Evolutionary conservation across 2,797 vertebrate species (phyloP), one percentile per base, ranked within the genome.

Genomic region (Australoheros facetus): DNA sequence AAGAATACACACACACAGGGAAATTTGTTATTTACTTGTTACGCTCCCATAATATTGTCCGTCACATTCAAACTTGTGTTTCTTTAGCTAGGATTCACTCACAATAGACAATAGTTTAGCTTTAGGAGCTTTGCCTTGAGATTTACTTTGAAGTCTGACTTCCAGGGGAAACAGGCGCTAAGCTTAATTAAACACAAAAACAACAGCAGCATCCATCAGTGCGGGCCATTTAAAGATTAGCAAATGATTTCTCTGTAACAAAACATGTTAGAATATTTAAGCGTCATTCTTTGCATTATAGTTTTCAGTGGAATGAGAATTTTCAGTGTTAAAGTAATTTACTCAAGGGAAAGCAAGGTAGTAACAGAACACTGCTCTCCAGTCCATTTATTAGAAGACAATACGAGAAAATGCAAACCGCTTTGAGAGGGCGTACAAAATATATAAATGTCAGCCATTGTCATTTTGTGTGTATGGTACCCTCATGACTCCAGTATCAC

Each of bases 401-500:
- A 62, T 51, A 71, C 2, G 81, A 26, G 14, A 39, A 64, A 39
- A 71, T 53, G 4, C 45, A 58, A 81, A 73, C 39, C 1, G 21
- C 21, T 30, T 60, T 64, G 17, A 77, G 9, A 70, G 30, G 17
- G 13, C n/a, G 70, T 73, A 39, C 3, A 72, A 62, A 79, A 80
- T 56, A 60, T 56, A 51, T 13, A 69, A 79, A 80, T 78, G 56
- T 79, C 42, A 77, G 7, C 23, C 59, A 13, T 81, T 74, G 59
- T 81, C 30, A 75, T 16, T 71, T 59, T 80, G 66, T 80, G 39
- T 81, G 21, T 80, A 17, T 82, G 87, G 54, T 30, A 56, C 21
- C 70, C 64, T 83, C 73, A 78, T 59, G 77, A 83, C 73, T 80
- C 75, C 59, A 77, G 58, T 23, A 80, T 80, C 71, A 79, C 57